These are phyloP conservation scores for Stegodyphus dumicola DNA, from an alignment of 1,140 invertebrate species.

Conservation along the genomic window DNA sequence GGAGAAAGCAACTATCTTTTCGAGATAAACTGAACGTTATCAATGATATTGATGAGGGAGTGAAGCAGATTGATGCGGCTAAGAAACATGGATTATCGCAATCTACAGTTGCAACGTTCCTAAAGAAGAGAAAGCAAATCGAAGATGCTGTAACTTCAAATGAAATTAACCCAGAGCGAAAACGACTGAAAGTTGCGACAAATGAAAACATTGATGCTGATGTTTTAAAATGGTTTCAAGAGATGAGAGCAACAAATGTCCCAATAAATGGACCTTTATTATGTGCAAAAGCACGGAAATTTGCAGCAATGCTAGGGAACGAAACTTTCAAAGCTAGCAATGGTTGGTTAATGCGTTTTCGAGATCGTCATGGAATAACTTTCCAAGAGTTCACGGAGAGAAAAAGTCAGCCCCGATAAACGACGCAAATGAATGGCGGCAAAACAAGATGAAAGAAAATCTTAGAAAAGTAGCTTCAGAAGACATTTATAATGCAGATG, in stretches of 20 bases:
- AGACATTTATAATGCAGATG: too few relatives aligned
- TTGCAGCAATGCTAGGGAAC: constrained; percentile 12
- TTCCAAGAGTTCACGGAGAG: constrained; percentile 15
- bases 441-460: constrained; percentile 8
- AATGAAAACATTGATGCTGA: constrained; percentile 17
- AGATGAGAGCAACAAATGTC: constrained; percentile 15
- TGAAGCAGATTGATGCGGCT: background rate
- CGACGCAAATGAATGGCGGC: constrained; percentile 11
- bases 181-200: constrained; percentile 8
- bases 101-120: background rate
- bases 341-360: constrained; percentile 18
- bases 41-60: background rate
- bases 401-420: constrained; percentile 10
- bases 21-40: too few relatives aligned
- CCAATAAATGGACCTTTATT: constrained; percentile 5
- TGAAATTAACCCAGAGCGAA: too few relatives aligned
- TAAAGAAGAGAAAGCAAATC: background rate
- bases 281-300: constrained; percentile 9
- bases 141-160: background rate
- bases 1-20: too few relatives aligned
- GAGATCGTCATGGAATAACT: constrained; percentile 15
- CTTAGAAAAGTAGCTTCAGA: too few relatives aligned
- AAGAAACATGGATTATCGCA: too few relatives aligned
- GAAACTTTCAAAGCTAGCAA: constrained; percentile 13
- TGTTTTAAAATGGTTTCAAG: constrained; percentile 13